Percentiles rank a stretch among this genome's conserved stretches.
Conservation (phyloP, 2,113 vertebrate species). For the Cynoglossus semilaevis region DNA sequence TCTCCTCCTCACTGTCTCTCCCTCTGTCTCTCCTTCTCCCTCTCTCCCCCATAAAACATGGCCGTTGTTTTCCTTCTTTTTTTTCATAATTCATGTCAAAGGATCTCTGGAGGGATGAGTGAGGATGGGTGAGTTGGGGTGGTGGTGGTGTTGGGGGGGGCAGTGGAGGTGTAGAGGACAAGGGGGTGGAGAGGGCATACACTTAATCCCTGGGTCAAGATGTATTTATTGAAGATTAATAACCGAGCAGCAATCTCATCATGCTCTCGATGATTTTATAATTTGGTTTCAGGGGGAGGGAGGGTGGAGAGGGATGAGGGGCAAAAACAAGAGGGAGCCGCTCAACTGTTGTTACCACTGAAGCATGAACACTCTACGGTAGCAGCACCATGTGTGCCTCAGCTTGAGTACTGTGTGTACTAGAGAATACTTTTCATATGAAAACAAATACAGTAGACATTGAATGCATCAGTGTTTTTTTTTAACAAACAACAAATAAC, state of each 20-base stretch:
- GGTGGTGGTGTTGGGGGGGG: neutral
- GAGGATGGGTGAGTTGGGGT: conserved; percentile 41
- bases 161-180: conserved; percentile 45
- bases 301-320: conserved; percentile 45
- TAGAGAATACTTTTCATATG: neutral
- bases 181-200: conserved; percentile 68
- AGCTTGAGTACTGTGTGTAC: conserved; percentile 23
- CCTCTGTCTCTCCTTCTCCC: neutral
- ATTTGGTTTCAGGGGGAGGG: conserved; percentile 69
- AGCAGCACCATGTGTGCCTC: conserved; percentile 4
- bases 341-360: conserved; percentile 51
- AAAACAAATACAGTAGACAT: no score
- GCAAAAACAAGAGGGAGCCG: conserved; percentile 58
- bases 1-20: conserved; percentile 12
- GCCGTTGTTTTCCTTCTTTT: conserved; percentile 58
- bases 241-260: conserved; percentile 81
- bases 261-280: conserved; percentile 80
- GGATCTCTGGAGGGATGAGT: conserved; percentile 65
- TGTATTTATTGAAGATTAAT: conserved; percentile 86
- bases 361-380: conserved; percentile 13
- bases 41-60: conserved; percentile 15
- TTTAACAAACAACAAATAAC: no score
- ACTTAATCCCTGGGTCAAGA: conserved; percentile 80
- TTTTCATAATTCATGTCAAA: conserved; percentile 73
- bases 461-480: no score